Conservation (phyloP, 2,888 invertebrate genomes). For the Drosophila anomalipes region DNA sequence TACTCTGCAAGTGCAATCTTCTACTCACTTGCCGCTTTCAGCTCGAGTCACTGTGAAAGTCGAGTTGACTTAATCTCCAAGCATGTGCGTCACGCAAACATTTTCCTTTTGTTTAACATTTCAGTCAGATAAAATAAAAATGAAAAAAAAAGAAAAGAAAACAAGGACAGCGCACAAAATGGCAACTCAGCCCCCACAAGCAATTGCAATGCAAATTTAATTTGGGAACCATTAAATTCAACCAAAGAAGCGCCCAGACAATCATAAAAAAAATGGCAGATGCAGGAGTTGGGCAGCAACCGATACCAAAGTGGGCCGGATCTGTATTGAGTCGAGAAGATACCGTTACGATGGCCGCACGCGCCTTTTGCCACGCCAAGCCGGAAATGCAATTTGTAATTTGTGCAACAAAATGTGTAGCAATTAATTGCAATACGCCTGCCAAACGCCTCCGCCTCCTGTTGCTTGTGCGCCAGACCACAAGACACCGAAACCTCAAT, state of each 20-base stretch:
- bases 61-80: constrained; percentile 15
- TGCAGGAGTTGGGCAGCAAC: not conserved
- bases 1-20: not conserved
- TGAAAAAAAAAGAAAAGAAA: not conserved
- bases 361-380: constrained; percentile 66
- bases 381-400: constrained; percentile 81
- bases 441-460: constrained; percentile 10
- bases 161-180: constrained; percentile 28
- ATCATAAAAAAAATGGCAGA: constrained; percentile 34
- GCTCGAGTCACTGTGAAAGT: constrained; percentile 27
- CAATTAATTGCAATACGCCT: constrained; percentile 71
- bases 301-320: not conserved
- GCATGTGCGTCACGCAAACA: constrained; percentile 26
- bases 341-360: constrained; percentile 40
- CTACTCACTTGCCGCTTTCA: constrained; percentile 5
- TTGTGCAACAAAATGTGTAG: constrained; percentile 69
- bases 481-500: constrained; percentile 77
- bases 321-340: constrained; percentile 23
- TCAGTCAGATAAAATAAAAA: constrained; percentile 18
- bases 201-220: constrained; percentile 75
- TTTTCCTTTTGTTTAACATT: constrained; percentile 40
- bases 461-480: constrained; percentile 67
- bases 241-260: constrained; percentile 42
- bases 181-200: constrained; percentile 40
- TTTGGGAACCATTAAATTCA: constrained; percentile 65